Base-by-base conservation (phyloP, 23 tunicate genomes). In the Clavelina lepadiformis region DNA sequence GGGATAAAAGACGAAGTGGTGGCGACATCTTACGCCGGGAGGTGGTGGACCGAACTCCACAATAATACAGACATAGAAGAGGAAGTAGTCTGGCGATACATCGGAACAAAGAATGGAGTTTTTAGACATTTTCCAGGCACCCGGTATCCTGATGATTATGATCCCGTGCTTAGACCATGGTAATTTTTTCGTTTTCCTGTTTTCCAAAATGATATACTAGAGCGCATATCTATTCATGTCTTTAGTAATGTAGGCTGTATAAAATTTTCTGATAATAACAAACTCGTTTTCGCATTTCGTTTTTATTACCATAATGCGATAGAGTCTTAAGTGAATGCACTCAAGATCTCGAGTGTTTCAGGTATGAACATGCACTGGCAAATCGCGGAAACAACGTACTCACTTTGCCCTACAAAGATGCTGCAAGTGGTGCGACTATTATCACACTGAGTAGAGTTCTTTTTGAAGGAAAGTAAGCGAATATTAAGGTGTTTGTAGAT, bases 31-130 rank as follows among this genome's bases (percentile, higher is more conserved):
- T 3, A 54, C 32, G 62, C 63, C 15, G 24, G 18, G 6, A 20
- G 34, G 19, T 27, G 53, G 19, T 69, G 75, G 75, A 28, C 13
- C 3, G 63, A 69, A 31, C 34, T 49, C 29, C 56, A 27, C 4
- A 36, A 61, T 21, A 35, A 68, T 19, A 61, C n/a, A n/a, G 45
- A 61, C 5, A 1, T 35, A 24, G 24, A 61, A 4, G 31, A 31
- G 8, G 45, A 65, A 31, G 68, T 83, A 18, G 23, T 75, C 35
- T 83, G 91, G 91, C 59, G 70, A 56, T 83, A 75, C 33, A 63
- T 83, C 13, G 91, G 65, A 20, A 83, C 91, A 3, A 67, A 68
- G 33, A 77, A 75, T 51, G 91, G 91, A 68, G 52, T 74, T 32
- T 61, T 83, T 22, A 61, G 91, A 1, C 34, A 75, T 19, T 83